Conservation (phyloP, 92 coral and sea anemone genomes). For the Diadumene lineata region DNA sequence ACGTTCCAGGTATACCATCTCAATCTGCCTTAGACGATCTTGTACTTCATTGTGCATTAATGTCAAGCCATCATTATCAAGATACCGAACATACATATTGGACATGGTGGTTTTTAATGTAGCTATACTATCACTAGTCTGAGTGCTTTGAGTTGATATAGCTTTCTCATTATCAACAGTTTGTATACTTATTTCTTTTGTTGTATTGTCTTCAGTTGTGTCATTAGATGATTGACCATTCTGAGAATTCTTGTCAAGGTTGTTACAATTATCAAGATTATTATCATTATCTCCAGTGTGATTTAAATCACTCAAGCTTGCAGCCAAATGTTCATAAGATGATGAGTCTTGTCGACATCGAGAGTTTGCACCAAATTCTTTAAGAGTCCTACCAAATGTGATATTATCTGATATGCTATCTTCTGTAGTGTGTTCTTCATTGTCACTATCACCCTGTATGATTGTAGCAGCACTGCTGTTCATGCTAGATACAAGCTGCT, state of each 20-base stretch:
- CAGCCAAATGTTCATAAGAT: conserved; percentile 16
- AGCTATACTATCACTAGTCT: conserved; percentile 28
- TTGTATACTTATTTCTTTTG: conserved; percentile 6
- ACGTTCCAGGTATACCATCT: conserved; percentile 64
- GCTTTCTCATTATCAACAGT: conserved; percentile 17
- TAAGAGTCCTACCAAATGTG: conserved; percentile 8
- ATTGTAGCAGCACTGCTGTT: conserved; percentile 82
- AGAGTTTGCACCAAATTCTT: conserved; percentile 7
- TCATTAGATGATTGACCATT: neutral
- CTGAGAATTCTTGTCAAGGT: neutral
- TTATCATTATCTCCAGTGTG: conserved; percentile 3
- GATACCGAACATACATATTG: conserved; percentile 59
- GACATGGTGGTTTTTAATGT: conserved; percentile 53
- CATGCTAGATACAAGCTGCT: conserved; percentile 64
- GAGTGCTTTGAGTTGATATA: conserved; percentile 8
- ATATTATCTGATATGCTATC: conserved; percentile 13
- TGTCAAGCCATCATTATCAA: conserved; percentile 86
- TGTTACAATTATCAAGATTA: conserved; percentile 2
- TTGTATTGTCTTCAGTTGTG: neutral
- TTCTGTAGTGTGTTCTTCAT: conserved; percentile 12
- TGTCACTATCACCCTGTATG: conserved; percentile 59
- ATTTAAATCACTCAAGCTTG: conserved; percentile 1
- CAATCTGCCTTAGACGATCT: conserved; percentile 79
- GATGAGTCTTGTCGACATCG: conserved; percentile 29
- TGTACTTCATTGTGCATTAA: conserved; percentile 71